Base-by-base conservation (phyloP, 2,888 invertebrate genomes). In the Beris chalybata region DNA sequence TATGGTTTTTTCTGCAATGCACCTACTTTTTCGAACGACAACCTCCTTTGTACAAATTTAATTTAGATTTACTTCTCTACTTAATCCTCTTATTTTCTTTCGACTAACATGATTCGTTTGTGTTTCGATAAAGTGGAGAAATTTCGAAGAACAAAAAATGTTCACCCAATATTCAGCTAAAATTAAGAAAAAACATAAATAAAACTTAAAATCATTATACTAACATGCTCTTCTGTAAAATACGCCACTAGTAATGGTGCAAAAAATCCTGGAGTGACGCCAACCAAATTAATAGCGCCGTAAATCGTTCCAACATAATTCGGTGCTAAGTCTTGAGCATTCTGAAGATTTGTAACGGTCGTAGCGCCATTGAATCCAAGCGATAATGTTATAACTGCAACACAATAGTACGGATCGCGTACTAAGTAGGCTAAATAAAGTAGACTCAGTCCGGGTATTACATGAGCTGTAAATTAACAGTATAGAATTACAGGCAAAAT, bases 201-300 rank as follows among this genome's bases (percentile, higher is more conserved):
- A 47, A 30, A 30, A 3, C n/a, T 31, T 55, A 29, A 58, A 65
- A 66, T 38, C 38, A 38, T 65, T 76, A 85, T 85, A 71, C 81
- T 77, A 73, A 82, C 82, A 66, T 22, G 2, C 13, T 54, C 64
- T 44, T 82, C 78, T 11, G 85, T 85, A 11, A 86, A 82, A 70
- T 83, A 83, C 65, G 89, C 90, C 29, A 89, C 89, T 67, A 89
- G 81, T 69, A 87, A 79, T 0, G 90, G 87, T 12, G 89, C 83
- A 65, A 91, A 85, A 70, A 91, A 87, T n/a, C 90, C 90, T 0
- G 90, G 85, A 0, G 86, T 83, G 57, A 87, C 86, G 15, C 89
- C 91, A 68, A 90, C 79, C 66, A 89, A 88, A 75, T 90, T 91
- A 64, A 89, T 88, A 2, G 90, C 86, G 5, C 90, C 90, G 71